Conservation (phyloP, 2,797 vertebrate genomes). For the Crocodylus rhombifer region DNA sequence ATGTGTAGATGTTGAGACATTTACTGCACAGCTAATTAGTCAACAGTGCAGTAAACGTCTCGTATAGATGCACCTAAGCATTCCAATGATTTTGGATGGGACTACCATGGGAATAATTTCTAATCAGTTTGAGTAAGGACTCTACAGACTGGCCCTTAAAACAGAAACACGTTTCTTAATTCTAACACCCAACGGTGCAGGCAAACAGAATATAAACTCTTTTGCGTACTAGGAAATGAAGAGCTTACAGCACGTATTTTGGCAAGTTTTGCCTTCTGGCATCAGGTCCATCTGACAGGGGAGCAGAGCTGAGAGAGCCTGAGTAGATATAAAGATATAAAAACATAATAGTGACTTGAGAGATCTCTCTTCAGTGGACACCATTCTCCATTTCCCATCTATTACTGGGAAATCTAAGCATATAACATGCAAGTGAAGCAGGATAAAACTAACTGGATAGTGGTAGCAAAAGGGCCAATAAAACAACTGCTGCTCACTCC, state of each 20-base stretch:
- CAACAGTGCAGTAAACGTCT: too few species aligned
- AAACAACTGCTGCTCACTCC: background rate
- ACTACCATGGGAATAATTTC: background rate
- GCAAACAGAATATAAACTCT: background rate
- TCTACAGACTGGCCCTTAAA: background rate
- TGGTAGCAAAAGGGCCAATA: background rate
- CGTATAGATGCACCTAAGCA: background rate
- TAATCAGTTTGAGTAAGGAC: rapidly evolving
- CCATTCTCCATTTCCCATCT: background rate
- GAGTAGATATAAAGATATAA: rapidly evolving
- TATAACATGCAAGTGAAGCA: background rate
- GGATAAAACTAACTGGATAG: background rate
- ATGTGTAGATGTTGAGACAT: too few species aligned
- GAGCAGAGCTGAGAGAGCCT: background rate
- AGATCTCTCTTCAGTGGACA: background rate
- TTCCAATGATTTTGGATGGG: background rate
- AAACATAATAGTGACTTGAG: background rate
- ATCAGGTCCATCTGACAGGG: background rate
- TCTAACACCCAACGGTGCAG: background rate
- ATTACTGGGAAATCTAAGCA: background rate
- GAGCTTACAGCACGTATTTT: background rate
- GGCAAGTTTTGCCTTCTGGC: background rate
- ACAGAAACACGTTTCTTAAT: background rate
- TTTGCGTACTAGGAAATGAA: background rate
- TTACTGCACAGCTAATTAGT: too few species aligned